phyloP scores from a whole-genome alignment of 92 coral and sea anemone genomes.

The Palythoa grandis region DNA sequence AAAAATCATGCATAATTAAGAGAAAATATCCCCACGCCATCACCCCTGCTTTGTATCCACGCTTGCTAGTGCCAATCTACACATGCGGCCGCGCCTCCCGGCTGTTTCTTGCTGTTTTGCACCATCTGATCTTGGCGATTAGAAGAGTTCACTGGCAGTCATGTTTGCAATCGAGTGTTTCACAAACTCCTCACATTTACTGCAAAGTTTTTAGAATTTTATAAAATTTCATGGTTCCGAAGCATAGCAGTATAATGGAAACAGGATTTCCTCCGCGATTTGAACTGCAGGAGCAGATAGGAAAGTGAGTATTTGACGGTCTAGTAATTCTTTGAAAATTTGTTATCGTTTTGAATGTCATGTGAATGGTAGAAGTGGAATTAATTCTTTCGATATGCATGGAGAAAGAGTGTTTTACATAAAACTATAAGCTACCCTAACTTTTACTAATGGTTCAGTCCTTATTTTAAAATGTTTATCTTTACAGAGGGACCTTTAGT shows the following conservation, averaged over 20 bases:
- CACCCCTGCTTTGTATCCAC: constrained; percentile 19
- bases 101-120: constrained; percentile 31
- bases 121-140: constrained; percentile 31
- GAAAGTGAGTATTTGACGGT: constrained; percentile 77
- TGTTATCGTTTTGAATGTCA: constrained; percentile 25
- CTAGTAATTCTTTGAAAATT: neutral
- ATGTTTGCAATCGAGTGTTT: constrained; percentile 37
- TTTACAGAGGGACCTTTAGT: constrained; percentile 96
- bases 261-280: constrained; percentile 96
- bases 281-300: constrained; percentile 96
- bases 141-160: neutral
- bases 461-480: neutral
- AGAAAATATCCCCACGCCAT: no score
- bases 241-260: constrained; percentile 72
- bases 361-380: constrained; percentile 5
- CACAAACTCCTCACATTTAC: constrained; percentile 17
- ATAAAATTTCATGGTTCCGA: constrained; percentile 27
- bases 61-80: constrained; percentile 33
- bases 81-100: constrained; percentile 53
- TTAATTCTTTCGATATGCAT: constrained; percentile 31
- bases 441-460: neutral
- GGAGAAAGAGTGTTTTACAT: neutral
- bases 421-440: neutral
- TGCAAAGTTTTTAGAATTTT: constrained; percentile 21
- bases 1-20: no score